Conservation (phyloP, 2,113 vertebrate genomes). For the Chunga burmeisteri region DNA sequence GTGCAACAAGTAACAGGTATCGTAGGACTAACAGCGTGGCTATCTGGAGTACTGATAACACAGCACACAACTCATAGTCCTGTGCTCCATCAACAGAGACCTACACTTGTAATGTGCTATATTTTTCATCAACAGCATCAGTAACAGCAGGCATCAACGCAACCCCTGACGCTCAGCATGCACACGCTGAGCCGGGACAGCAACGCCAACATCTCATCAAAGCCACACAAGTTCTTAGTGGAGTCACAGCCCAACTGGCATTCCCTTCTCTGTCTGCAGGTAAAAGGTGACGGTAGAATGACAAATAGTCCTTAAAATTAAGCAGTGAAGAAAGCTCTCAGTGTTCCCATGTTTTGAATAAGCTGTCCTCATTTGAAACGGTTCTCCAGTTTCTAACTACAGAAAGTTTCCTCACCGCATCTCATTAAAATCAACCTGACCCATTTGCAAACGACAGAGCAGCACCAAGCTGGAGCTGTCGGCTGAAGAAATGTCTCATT, state of each 20-base stretch:
- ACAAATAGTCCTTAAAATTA: accelerated
- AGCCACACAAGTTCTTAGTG: accelerated
- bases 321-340: neutral
- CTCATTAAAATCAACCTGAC: neutral
- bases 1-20: too few species aligned
- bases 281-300: neutral
- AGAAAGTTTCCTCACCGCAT: neutral
- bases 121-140: neutral
- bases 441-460: neutral
- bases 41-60: neutral
- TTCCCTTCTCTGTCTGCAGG: accelerated
- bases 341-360: neutral
- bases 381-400: neutral
- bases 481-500: neutral
- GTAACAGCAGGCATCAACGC: accelerated
- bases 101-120: accelerated
- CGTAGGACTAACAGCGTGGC: neutral
- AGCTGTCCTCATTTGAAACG: neutral
- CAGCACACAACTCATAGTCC: neutral
- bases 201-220: neutral
- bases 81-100: neutral
- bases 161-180: neutral
- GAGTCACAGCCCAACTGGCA: neutral
- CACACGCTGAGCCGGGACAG: neutral
- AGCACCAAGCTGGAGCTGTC: neutral